Conservation (phyloP, 2,113 vertebrate genomes). For the Camarhynchus parvulus region DNA sequence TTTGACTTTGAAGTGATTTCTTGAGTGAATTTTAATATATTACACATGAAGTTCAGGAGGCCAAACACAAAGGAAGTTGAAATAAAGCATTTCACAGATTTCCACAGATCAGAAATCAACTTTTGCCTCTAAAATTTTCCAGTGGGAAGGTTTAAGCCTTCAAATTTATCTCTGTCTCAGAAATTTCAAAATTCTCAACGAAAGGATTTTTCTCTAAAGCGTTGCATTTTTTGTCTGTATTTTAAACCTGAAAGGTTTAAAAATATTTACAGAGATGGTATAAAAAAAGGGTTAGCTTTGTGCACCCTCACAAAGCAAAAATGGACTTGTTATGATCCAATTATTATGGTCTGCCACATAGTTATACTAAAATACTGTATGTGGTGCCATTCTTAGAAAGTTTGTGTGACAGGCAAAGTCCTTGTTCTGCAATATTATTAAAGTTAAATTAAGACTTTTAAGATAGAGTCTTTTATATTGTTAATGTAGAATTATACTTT, state of each 20-base stretch:
- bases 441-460: neutral
- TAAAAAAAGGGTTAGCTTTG: neutral
- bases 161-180: neutral
- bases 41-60: neutral
- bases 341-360: neutral
- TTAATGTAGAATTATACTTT: neutral
- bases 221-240: neutral
- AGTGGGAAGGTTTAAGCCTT: neutral
- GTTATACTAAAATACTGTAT: neutral
- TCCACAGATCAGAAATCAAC: neutral
- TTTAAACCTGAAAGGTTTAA: neutral
- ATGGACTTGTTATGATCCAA: neutral
- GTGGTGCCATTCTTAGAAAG: neutral
- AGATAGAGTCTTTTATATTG: neutral
- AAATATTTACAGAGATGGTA: neutral
- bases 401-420: neutral
- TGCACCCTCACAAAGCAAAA: neutral
- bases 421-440: neutral
- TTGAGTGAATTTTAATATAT: neutral
- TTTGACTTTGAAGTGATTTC: neutral
- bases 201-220: neutral
- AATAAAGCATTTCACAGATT: neutral
- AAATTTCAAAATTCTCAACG: neutral
- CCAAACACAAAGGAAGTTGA: neutral
- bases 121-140: neutral